Evolutionary conservation across 2,113 vertebrate genomes (phyloP), one percentile per base, ranked within the genome.

Genomic region (Trematocara zebra): DNA sequence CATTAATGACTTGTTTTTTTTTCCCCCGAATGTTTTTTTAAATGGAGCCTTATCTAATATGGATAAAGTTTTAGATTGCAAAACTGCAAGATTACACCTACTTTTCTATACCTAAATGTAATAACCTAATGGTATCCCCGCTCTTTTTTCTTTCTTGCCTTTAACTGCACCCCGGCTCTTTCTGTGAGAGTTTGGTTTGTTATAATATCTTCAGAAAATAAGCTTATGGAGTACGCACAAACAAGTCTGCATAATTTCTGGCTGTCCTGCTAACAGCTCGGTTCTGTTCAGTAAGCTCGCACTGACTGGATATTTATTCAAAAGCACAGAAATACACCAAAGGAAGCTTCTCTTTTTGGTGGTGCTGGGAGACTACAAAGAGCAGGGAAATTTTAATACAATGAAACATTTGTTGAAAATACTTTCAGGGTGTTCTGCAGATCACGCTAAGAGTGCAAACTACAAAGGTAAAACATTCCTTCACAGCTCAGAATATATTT

Each of bases 21-120:
- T 9, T 0, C 20, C 11, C 37, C 14, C 33, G 18, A 78, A 52
- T 78, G 49, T 86, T 37, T 76, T 81, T 88, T 7, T 49, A 67
- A 88, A 80, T 23, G 14, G 47, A 37, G 12, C 67, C 51, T 85
- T 53, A 80, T 90, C 40, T 85, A 53, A 91, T 79, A 86, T 88
- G 67, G 67, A 91, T 84, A 61, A 35, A 23, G 26, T 78, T 89
- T 87, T 40, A 67, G 79, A 87, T 81, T 83, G 47, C 80, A 88
- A 28, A 42, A 11, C 37, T 40, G 37, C 57, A 28, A 69, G 78
- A 81, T 57, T 33, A 44, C 15, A 5, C 61, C 26, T 82, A 2
- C 44, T 67, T 80, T 83, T 57, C 82, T 76, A 44, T 9, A 17
- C 51, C 28, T 49, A 79, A 79, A 74, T 74, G 14, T 52, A 80